Conservation (phyloP, 2,113 vertebrate species). For the Sitta europaea region DNA sequence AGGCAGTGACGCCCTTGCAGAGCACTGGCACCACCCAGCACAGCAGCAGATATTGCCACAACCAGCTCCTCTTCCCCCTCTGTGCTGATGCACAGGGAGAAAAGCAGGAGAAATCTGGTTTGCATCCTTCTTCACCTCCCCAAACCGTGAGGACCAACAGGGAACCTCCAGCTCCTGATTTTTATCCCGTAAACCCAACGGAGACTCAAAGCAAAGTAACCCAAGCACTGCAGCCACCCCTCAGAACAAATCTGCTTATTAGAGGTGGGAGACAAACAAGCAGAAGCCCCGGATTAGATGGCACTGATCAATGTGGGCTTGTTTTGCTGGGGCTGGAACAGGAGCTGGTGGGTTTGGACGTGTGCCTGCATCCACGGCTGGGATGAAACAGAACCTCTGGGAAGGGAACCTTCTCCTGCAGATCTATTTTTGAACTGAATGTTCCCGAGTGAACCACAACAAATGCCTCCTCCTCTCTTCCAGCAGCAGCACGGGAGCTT, state of each 20-base stretch:
- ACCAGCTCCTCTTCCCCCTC: neutral
- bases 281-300: neutral
- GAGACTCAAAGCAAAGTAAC: neutral
- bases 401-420: slow-evolving; percentile 13
- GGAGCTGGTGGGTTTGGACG: neutral
- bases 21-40: neutral
- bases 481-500: neutral
- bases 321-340: neutral
- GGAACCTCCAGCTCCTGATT: neutral
- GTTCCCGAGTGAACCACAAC: slow-evolving; percentile 42
- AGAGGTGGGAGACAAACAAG: neutral
- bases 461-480: slow-evolving; percentile 15
- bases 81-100: neutral
- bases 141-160: neutral
- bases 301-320: neutral
- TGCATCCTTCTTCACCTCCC: neutral
- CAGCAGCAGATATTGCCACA: no score
- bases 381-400: neutral
- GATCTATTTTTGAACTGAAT: slow-evolving; percentile 37
- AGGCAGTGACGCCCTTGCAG: fast-evolving
- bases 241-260: neutral
- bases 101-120: neutral
- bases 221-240: neutral
- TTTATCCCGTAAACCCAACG: neutral
- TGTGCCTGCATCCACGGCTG: neutral